Evolutionary conservation across 2,888 invertebrate species (phyloP), one percentile per base, ranked within the genome.

Genomic region (Caenorhabditis plicata): DNA sequence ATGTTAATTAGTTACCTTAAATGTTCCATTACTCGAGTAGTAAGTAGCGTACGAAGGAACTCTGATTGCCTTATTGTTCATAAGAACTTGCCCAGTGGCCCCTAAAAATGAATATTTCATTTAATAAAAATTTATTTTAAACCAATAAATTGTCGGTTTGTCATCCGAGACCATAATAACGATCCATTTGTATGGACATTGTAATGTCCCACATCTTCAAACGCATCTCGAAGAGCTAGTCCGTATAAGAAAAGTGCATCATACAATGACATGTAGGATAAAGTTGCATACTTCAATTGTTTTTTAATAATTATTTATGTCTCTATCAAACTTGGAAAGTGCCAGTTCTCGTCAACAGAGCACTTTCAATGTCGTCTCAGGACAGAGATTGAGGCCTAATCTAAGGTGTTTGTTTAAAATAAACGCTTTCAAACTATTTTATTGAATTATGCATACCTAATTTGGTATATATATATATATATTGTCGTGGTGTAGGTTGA

Each of bases 41-140:
- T 78, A 78, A 2, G 77, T 77, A 3, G 78, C 78, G 54, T 78
- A 78, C 13, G 72, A 73, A 4, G 78, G 78, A 11, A 78, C 78
- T 3, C 78, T 64, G 35, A 78, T 73, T 13, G 74, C 78, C 40
- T 77, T 78, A 51, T 77, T 74, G 55, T 78, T 78, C 66, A 80
- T 78, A 9, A 78, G 45, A n/a, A 78, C 78, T 62, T 78, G 78
- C 0, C 78, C 78, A 7, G 78, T 75, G 5, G 66, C 62, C 13
- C 77, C 75, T 76, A 44, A 47, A 55, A 32, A 17, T 22, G 1
- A 5, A 15, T 2, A 38, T 57, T 35, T 45, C 7, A 32, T 7
- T 22, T 2, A 9, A 26, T 40, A 11, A 29, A 22, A 19, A 29
- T 29, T 29, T 29, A 29, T 29, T 29, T 29, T 23, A 39, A 17